Conservation (phyloP, 92 coral and sea anemone genomes). For the Siderastrea siderea region DNA sequence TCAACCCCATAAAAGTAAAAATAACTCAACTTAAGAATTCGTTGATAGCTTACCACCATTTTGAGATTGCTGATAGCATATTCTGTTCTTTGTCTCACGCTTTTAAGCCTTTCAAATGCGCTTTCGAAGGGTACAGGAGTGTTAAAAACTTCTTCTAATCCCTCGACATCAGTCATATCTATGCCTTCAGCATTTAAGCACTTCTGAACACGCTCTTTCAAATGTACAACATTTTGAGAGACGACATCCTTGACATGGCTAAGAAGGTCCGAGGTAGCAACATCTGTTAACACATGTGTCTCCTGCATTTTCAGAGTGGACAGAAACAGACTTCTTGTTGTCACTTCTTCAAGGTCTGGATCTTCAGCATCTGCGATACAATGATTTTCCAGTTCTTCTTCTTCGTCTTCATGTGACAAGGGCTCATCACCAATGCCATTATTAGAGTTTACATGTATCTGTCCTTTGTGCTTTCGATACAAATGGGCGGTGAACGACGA, state of each 20-base stretch:
- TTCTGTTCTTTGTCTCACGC: constrained; percentile 38
- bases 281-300: constrained; percentile 38
- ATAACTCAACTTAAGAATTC: no score
- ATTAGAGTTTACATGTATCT: constrained; percentile 1
- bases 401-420: constrained; percentile 3
- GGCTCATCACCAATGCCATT: constrained; percentile 1
- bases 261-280: constrained; percentile 36
- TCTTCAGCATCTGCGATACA: background rate
- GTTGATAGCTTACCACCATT: constrained; percentile 50
- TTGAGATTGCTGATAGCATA: constrained; percentile 9
- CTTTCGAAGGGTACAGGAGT: constrained; percentile 6
- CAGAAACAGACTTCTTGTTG: constrained; percentile 43
- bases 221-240: constrained; percentile 26
- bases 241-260: constrained; percentile 24
- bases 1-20: no score
- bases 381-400: background rate
- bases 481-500: constrained; percentile 60
- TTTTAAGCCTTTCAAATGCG: constrained; percentile 24
- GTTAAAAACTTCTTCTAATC: constrained; percentile 34
- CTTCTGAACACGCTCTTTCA: constrained; percentile 23
- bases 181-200: constrained; percentile 34
- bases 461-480: constrained; percentile 51
- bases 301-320: constrained; percentile 55
- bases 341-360: background rate
- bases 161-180: constrained; percentile 33